These are phyloP conservation scores for Oryzaephilus surinamensis DNA, from an alignment of 1,140 invertebrate species.

Conservation along the genomic window DNA sequence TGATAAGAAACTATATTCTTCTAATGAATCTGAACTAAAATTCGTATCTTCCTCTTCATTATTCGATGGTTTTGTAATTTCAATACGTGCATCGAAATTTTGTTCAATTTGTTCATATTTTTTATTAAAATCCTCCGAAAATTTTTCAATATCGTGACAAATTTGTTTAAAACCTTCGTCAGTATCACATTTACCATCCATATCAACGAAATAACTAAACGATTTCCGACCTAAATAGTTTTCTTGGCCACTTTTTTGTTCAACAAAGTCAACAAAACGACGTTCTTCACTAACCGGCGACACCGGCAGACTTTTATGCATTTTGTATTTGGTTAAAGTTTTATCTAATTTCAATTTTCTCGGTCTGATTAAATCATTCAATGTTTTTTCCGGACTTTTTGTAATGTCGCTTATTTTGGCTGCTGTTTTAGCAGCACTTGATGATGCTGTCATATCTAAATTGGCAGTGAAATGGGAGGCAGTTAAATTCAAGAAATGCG, in stretches of 20 bases:
- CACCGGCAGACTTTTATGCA: constrained; percentile 57
- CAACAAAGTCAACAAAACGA: constrained; percentile 45
- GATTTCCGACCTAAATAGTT: constrained; percentile 34
- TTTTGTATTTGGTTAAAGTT: constrained; percentile 41
- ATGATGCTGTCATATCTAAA: no score
- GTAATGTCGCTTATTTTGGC: constrained; percentile 24
- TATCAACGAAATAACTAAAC: constrained; percentile 45
- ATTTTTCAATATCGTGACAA: constrained; percentile 35
- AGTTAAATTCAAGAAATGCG: constrained; percentile 18
- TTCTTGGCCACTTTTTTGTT: constrained; percentile 13
- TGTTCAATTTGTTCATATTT: constrained; percentile 29
- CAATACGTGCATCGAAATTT: constrained; percentile 11
- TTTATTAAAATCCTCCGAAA: constrained; percentile 32
- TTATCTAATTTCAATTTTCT: constrained; percentile 32
- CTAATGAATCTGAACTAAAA: constrained; percentile 65
- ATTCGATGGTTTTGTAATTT: no score
- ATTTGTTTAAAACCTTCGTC: constrained; percentile 42
- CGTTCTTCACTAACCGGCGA: constrained; percentile 57
- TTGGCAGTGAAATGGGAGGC: no score
- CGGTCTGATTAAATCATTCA: constrained; percentile 25
- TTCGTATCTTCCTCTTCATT: constrained; percentile 51
- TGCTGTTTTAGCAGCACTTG: no score
- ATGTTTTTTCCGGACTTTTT: constrained; percentile 24
- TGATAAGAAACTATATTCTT: constrained; percentile 52
- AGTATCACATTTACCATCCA: constrained; percentile 39